These are phyloP conservation scores for Esox niger DNA, from an alignment of 2,113 vertebrate genomes.

Conservation along the genomic window DNA sequence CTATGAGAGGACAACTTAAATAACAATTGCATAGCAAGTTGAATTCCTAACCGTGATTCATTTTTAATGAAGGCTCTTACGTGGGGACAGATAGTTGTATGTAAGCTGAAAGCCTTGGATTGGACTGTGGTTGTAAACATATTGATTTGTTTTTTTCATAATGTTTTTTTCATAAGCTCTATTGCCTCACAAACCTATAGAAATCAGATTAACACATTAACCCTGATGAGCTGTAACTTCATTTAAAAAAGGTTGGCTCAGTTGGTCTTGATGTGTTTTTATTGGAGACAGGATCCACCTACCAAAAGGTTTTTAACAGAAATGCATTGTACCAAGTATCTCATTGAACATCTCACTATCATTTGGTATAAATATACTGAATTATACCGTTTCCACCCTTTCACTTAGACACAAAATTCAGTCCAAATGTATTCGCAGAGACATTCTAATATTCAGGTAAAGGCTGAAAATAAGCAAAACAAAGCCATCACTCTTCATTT, in stretches of 20 bases:
- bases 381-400: slow-evolving; percentile 15
- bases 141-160: slow-evolving; percentile 41
- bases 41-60: background rate
- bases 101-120: slow-evolving; percentile 25
- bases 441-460: slow-evolving; percentile 19
- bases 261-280: background rate
- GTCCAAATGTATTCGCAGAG: slow-evolving; percentile 19
- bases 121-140: slow-evolving; percentile 30
- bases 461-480: background rate
- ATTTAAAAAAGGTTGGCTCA: background rate
- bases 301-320: slow-evolving; percentile 12
- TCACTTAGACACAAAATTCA: slow-evolving; percentile 7
- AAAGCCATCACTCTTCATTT: too few species aligned
- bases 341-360: slow-evolving; percentile 12
- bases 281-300: background rate
- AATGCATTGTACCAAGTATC: slow-evolving; percentile 21
- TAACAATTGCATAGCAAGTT: background rate
- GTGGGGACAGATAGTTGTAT: slow-evolving; percentile 8
- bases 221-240: background rate
- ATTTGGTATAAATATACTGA: slow-evolving; percentile 22
- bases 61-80: slow-evolving; percentile 25
- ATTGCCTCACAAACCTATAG: slow-evolving; percentile 3
- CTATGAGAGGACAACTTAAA: background rate
- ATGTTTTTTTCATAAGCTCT: slow-evolving; percentile 41
- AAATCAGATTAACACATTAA: background rate